These are phyloP conservation scores for Leptopilina boulardi DNA, from an alignment of 1,140 invertebrate genomes.

Conservation along the genomic window DNA sequence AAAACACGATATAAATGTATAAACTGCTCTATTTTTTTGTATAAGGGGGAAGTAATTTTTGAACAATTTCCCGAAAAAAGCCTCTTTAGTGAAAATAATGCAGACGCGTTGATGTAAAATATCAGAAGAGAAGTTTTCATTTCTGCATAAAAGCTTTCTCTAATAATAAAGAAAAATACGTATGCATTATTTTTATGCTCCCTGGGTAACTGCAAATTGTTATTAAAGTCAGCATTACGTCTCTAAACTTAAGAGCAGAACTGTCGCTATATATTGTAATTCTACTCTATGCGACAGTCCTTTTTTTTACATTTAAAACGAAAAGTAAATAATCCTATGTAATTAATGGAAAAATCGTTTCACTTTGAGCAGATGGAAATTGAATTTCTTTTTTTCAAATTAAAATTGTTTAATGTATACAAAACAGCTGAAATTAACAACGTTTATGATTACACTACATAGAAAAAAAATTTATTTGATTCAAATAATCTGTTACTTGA, in stretches of 20 bases:
- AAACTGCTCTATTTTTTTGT: background rate
- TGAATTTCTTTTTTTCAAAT: too few relatives aligned
- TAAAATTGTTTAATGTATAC: too few relatives aligned
- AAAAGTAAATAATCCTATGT: too few relatives aligned
- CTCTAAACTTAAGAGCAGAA: slow-evolving; percentile 13
- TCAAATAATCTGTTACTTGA: too few relatives aligned
- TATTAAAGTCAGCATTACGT: slow-evolving; percentile 26
- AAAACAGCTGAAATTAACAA: too few relatives aligned
- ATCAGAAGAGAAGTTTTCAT: slow-evolving; percentile 22
- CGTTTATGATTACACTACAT: too few relatives aligned
- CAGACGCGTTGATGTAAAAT: background rate
- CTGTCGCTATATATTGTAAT: background rate
- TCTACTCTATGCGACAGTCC: background rate
- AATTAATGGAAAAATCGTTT: too few relatives aligned
- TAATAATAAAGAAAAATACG: slow-evolving; percentile 27
- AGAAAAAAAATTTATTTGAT: too few relatives aligned
- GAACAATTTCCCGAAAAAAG: background rate
- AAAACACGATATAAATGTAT: background rate
- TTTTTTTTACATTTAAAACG: background rate
- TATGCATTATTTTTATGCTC: slow-evolving; percentile 17
- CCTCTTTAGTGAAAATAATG: slow-evolving; percentile 2
- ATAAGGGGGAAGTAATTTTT: background rate
- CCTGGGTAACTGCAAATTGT: slow-evolving; percentile 24
- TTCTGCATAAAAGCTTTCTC: slow-evolving; percentile 23
- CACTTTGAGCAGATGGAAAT: too few relatives aligned